Evolutionary conservation across 2,888 invertebrate genomes (phyloP).

Genomic region (Seira sanloemensis): DNA sequence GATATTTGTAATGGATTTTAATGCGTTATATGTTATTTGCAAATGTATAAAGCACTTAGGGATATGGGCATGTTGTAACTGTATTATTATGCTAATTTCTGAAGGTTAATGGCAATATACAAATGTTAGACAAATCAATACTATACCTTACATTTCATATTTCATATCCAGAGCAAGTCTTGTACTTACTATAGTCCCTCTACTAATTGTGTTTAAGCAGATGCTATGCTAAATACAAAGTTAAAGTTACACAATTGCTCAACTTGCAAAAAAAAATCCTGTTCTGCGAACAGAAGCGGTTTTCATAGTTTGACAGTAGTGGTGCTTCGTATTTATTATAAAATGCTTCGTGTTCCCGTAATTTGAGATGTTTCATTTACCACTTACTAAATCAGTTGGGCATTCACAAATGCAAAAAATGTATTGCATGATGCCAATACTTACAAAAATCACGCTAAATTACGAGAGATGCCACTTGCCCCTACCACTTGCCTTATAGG

Average conservation of each 20-base stretch:
- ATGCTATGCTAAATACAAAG: background rate
- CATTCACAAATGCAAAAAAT: too few species aligned
- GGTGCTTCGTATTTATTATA: too few species aligned
- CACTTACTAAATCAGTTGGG: too few species aligned
- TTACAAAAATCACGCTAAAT: too few species aligned
- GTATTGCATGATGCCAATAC: too few species aligned
- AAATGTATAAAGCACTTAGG: background rate
- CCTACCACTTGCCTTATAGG: too few species aligned
- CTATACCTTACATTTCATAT: background rate
- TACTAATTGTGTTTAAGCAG: too few species aligned
- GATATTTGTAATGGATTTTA: background rate
- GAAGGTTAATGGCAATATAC: constrained; percentile 28
- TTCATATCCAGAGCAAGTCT: background rate
- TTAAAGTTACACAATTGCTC: background rate
- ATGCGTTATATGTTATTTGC: background rate
- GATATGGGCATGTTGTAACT: background rate
- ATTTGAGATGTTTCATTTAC: too few species aligned
- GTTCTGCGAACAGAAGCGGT: background rate
- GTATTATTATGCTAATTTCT: constrained; percentile 36
- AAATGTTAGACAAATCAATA: constrained; percentile 4
- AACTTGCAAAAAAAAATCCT: too few species aligned
- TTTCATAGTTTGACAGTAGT: background rate
- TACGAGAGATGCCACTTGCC: too few species aligned
- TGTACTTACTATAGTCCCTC: too few species aligned
- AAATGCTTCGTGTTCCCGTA: too few species aligned